Percentiles rank a stretch among this genome's conserved stretches.
phyloP scores from a whole-genome alignment of 2,113 vertebrate species.

The Hucho hucho region DNA sequence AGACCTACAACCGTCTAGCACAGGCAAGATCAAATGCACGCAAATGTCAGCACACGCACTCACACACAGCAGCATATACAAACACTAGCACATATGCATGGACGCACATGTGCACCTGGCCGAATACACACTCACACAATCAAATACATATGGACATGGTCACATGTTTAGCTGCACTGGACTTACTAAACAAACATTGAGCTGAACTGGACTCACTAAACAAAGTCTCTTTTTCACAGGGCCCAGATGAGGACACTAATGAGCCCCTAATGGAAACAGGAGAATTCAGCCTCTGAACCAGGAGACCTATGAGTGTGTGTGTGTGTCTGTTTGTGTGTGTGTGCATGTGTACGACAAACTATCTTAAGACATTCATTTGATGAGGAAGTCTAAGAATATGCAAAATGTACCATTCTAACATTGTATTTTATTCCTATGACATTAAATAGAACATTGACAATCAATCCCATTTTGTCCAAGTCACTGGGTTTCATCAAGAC shows the following conservation, averaged over 20 bases:
- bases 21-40: conserved; percentile 43
- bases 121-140: neutral
- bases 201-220: neutral
- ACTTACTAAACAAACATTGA: neutral
- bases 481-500: too few species aligned
- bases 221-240: conserved; percentile 37
- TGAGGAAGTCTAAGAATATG: too few species aligned
- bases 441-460: too few species aligned
- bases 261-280: conserved; percentile 52
- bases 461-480: too few species aligned
- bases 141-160: neutral
- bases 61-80: neutral
- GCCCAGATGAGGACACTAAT: conserved; percentile 45
- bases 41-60: neutral
- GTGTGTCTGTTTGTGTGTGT: neutral
- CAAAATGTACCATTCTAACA: too few species aligned
- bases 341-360: neutral
- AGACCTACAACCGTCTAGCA: conserved; percentile 57
- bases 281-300: conserved; percentile 47
- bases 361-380: neutral
- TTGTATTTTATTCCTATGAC: too few species aligned
- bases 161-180: neutral
- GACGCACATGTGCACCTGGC: neutral
- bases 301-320: neutral
- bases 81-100: neutral